phyloP scores from a whole-genome alignment of 2,888 invertebrate genomes.

The Meliscaeva auricollis region DNA sequence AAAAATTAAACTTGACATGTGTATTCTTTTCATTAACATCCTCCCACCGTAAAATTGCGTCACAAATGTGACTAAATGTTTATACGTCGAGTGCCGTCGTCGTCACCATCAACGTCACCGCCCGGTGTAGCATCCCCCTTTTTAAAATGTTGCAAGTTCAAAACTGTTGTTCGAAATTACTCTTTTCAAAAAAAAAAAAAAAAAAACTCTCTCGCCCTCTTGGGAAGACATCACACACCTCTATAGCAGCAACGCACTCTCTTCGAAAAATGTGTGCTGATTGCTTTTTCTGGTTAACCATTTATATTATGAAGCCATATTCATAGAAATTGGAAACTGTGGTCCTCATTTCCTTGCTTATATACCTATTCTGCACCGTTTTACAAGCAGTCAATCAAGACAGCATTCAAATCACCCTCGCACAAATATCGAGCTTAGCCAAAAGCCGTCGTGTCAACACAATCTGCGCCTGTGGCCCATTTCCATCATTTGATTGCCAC shows the following conservation, averaged over 20 bases:
- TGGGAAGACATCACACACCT: neutral
- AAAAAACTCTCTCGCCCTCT: conserved; percentile 4
- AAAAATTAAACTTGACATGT: conserved; percentile 83
- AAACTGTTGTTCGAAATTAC: conserved; percentile 40
- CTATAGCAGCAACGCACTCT: neutral
- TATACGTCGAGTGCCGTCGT: conserved; percentile 13
- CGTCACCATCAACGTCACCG: neutral
- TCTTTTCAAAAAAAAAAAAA: conserved; percentile 28
- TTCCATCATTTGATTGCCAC: conserved; percentile 76
- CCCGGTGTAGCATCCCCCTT: neutral
- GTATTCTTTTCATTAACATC: conserved; percentile 84
- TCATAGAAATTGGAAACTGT: conserved; percentile 69
- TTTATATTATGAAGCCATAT: conserved; percentile 61
- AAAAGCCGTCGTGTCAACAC: conserved; percentile 59
- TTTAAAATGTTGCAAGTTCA: conserved; percentile 43
- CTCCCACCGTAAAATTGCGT: conserved; percentile 77
- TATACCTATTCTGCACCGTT: neutral
- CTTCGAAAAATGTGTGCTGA: conserved; percentile 42
- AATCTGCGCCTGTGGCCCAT: conserved; percentile 30
- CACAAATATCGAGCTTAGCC: conserved; percentile 3
- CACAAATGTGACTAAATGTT: conserved; percentile 72
- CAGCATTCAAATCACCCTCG: conserved; percentile 69
- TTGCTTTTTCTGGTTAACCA: conserved; percentile 76
- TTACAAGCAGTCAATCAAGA: conserved; percentile 66
- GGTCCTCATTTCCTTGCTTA: conserved; percentile 26